Conservation (phyloP, 2,888 invertebrate genomes). For the Hetaerina titia region DNA sequence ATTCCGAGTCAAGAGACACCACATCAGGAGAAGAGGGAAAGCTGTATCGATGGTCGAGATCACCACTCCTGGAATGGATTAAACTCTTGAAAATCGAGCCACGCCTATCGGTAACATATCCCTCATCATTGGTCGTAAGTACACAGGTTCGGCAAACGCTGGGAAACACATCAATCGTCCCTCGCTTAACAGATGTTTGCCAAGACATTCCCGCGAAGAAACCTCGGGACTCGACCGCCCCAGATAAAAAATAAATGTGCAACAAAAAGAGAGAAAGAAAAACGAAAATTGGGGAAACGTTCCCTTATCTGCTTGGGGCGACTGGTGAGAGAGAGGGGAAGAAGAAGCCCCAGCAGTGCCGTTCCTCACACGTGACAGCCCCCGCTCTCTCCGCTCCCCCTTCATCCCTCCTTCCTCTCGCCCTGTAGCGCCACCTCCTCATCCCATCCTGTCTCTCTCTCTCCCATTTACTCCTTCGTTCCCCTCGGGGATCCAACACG, state of each 20-base stretch:
- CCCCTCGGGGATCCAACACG: background rate
- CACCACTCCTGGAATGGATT: background rate
- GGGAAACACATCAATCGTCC: slow-evolving; percentile 10
- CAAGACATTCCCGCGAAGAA: background rate
- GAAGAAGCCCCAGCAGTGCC: background rate
- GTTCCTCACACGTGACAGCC: background rate
- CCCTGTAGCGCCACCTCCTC: background rate
- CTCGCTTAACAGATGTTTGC: background rate
- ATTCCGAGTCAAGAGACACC: background rate
- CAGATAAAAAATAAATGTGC: background rate
- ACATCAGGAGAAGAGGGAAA: background rate
- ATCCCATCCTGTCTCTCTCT: background rate
- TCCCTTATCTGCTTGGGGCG: background rate
- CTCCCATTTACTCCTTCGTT: background rate
- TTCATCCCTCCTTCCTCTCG: background rate
- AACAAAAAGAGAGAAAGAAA: background rate
- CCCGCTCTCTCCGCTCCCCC: background rate
- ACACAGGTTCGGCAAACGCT: background rate
- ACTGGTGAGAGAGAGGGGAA: background rate
- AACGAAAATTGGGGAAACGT: background rate
- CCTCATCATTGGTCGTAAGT: background rate
- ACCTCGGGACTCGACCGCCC: background rate
- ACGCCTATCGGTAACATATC: background rate
- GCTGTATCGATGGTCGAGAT: background rate
- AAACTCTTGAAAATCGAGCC: background rate